Evolutionary conservation across 2,797 vertebrate species (phyloP).

Genomic region (Sphenodon punctatus): DNA sequence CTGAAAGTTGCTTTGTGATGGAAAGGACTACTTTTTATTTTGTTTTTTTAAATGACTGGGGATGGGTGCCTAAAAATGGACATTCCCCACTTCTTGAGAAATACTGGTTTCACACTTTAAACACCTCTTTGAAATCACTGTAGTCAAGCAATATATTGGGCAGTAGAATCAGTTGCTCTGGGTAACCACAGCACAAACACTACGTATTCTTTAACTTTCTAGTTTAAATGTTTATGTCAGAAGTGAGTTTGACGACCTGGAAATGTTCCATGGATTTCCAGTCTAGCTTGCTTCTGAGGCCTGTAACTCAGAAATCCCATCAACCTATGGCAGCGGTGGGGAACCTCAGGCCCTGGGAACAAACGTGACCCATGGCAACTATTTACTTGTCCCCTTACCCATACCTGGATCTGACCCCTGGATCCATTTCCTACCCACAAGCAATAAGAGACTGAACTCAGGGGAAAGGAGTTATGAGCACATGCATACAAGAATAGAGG

Average conservation of each 20-base stretch:
- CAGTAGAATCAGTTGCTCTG: conserved; percentile 43
- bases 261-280: too few species aligned
- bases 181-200: conserved; percentile 26
- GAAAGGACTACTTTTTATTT: not conserved
- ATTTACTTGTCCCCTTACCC: too few species aligned
- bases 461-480: too few species aligned
- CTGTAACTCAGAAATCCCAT: too few species aligned
- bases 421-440: too few species aligned
- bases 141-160: conserved; percentile 27
- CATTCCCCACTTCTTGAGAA: not conserved
- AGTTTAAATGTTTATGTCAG: not conserved
- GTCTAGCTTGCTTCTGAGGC: too few species aligned
- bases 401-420: too few species aligned
- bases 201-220: not conserved
- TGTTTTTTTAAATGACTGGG: not conserved
- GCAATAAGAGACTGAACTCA: too few species aligned
- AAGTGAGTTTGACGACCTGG: not conserved
- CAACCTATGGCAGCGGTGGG: too few species aligned
- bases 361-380: too few species aligned
- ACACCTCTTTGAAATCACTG: not conserved
- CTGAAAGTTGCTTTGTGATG: not conserved
- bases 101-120: not conserved
- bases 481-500: too few species aligned
- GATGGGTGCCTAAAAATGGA: not conserved
- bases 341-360: too few species aligned